Evolutionary conservation across 2,797 vertebrate species (phyloP).

Genomic region (Mallotus villosus): DNA sequence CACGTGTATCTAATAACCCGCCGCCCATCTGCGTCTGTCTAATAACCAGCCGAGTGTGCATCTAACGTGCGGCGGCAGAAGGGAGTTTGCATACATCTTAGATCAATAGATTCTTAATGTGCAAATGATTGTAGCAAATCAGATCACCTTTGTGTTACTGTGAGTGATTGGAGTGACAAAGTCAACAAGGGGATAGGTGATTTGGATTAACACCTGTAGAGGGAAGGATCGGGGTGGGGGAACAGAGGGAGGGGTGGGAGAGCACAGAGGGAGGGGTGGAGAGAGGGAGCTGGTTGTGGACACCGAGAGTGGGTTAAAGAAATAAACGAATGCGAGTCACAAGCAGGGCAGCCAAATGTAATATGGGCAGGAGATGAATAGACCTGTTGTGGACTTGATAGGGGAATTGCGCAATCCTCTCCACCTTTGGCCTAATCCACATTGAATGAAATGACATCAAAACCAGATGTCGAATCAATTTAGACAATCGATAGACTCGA

Average conservation of each 20-base stretch:
- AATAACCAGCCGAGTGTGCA: no score
- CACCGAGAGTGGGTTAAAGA: constrained; percentile 52
- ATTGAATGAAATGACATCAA: background rate
- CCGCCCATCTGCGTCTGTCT: no score
- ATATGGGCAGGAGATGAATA: constrained; percentile 55
- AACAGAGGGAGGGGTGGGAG: constrained; percentile 34
- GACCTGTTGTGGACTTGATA: constrained; percentile 47
- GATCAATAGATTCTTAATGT: constrained; percentile 70
- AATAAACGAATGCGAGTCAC: constrained; percentile 53
- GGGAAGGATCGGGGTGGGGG: constrained; percentile 28
- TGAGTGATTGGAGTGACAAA: constrained; percentile 61
- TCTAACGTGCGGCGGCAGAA: constrained; percentile 27
- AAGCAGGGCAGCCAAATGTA: constrained; percentile 50
- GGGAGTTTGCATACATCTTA: constrained; percentile 39
- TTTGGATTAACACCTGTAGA: constrained; percentile 71
- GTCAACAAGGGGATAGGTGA: constrained; percentile 64
- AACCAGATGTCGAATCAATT: background rate
- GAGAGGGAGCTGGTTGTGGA: constrained; percentile 18
- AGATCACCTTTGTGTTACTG: constrained; percentile 42
- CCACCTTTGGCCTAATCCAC: background rate
- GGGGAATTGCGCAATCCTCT: constrained; percentile 30
- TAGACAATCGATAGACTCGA: background rate
- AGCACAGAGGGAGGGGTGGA: constrained; percentile 26
- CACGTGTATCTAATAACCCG: no score
- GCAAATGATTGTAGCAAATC: constrained; percentile 63